Evolutionary conservation across 2,113 vertebrate genomes (phyloP).

Genomic region (Tragulus kanchil): DNA sequence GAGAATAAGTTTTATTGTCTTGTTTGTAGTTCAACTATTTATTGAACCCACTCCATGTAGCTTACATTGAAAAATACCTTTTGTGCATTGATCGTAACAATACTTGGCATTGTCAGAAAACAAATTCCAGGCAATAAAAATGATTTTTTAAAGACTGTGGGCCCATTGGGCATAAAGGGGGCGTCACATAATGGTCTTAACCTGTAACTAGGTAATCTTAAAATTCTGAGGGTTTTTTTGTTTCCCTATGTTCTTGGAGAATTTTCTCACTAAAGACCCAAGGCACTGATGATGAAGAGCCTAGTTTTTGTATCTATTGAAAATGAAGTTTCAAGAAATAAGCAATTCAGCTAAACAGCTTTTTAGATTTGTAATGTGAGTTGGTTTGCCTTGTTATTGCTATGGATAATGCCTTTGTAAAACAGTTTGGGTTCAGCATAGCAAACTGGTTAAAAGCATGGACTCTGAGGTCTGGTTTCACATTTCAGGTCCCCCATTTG

Average conservation of each 20-base stretch:
- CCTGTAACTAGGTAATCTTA: background rate
- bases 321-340: slow-evolving; percentile 6
- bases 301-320: background rate
- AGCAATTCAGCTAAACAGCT: background rate
- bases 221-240: background rate
- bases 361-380: background rate
- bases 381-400: background rate
- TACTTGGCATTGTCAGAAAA: background rate
- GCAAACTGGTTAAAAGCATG: background rate
- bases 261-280: background rate
- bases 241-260: background rate
- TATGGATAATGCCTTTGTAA: background rate
- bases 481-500: background rate
- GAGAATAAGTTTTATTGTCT: slow-evolving; percentile 34
- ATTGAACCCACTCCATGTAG: background rate
- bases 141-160: background rate
- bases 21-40: slow-evolving; percentile 15
- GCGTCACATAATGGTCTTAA: background rate
- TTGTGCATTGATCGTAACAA: background rate
- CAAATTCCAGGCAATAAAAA: slow-evolving; percentile 32
- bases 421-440: background rate
- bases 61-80: background rate
- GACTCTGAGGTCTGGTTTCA: background rate
- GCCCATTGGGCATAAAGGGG: background rate
- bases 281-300: background rate